Evolutionary conservation across 2,113 vertebrate species (phyloP), one percentile per base, ranked within the genome.

Genomic region (Talpa occidentalis): DNA sequence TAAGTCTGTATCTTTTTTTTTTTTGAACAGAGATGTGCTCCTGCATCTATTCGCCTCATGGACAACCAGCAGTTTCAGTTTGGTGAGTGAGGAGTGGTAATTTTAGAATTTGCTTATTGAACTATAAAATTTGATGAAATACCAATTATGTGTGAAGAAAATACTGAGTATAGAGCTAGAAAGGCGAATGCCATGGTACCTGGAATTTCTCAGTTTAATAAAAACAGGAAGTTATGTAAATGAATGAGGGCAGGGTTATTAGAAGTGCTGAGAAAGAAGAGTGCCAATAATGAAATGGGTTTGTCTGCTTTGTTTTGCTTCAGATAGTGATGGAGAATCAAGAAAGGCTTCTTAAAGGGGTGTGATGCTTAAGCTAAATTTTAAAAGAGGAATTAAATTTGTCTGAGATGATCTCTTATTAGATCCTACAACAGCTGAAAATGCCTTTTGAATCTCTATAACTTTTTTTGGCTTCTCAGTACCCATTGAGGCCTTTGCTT

Each of bases 51-150:
- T 98, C 99, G 99, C 67, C 99, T 99, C 93, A 99, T 99, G 96
- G 99, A 99, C 98, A 99, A 99, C 94, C 97, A 98, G 80, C 99
- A 99, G 78, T 99, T 99, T 98, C 99, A 99, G 92, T 99, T 99
- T 96, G 99, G 99, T 99, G 98, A 99, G 99, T 98, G 54, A 94
- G 35, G 11, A 73, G 37, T 80, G 42, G 37, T 35, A 24, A 56
- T 78, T 90, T 88, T 54, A 52, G 86, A 93, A 92, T 81, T n/a
- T 85, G 32, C n/a, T 93, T 60, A 35, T 26, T 78, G 70, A 77
- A 35, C 49, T 7, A 56, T 69, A 80, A 69, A 77, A 83, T 47
- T 70, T 54, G 90, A 32, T 74, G n/a, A 86, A 94, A 56, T 14
- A 59, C 16, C 6, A 76, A 40, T 94, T 64, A 60, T 70, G 26